A percentile compares a stretch with the other conserved stretches of the same genome.
Evolutionary conservation across 64 coral and sea anemone species (phyloP).

Genomic region (Stylophora pistillata): DNA sequence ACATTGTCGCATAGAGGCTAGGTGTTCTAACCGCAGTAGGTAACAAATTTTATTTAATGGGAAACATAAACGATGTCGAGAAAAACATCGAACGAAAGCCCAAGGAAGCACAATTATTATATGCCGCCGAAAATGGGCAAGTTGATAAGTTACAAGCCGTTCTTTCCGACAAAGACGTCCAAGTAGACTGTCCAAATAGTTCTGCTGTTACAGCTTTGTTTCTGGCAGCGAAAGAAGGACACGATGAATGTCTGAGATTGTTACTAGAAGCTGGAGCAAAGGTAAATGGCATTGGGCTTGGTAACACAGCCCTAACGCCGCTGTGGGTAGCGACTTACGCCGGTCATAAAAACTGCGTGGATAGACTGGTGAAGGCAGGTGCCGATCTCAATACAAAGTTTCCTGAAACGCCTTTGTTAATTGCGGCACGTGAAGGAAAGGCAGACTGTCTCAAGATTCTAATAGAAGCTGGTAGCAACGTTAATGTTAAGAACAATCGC

Average conservation of each 20-base stretch:
- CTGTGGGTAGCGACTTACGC: constrained; percentile 89
- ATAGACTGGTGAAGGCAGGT: constrained; percentile 66
- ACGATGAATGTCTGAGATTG: constrained; percentile 63
- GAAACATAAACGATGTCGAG: constrained; percentile 72
- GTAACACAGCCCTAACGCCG: constrained; percentile 67
- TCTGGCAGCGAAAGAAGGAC: constrained; percentile 89
- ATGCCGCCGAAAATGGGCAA: constrained; percentile 73
- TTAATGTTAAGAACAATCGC: constrained; percentile 74
- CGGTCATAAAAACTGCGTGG: constrained; percentile 75
- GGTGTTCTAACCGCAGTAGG: background rate
- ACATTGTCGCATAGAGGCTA: background rate
- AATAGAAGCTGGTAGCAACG: constrained; percentile 72
- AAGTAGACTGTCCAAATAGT: constrained; percentile 77
- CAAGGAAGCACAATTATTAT: constrained; percentile 72
- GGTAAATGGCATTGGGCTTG: constrained; percentile 77
- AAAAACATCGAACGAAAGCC: constrained; percentile 53
- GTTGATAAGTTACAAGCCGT: constrained; percentile 52
- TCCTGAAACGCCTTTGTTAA: constrained; percentile 77
- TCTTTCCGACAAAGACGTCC: constrained; percentile 48
- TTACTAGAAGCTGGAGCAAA: constrained; percentile 78
- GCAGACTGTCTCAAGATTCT: constrained; percentile 77
- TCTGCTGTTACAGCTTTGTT: constrained; percentile 84
- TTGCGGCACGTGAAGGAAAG: constrained; percentile 77
- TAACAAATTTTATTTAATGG: constrained; percentile 54
- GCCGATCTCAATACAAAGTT: constrained; percentile 82